Base-by-base conservation (phyloP, 2,888 invertebrate species). In the Macrosiphum euphorbiae region DNA sequence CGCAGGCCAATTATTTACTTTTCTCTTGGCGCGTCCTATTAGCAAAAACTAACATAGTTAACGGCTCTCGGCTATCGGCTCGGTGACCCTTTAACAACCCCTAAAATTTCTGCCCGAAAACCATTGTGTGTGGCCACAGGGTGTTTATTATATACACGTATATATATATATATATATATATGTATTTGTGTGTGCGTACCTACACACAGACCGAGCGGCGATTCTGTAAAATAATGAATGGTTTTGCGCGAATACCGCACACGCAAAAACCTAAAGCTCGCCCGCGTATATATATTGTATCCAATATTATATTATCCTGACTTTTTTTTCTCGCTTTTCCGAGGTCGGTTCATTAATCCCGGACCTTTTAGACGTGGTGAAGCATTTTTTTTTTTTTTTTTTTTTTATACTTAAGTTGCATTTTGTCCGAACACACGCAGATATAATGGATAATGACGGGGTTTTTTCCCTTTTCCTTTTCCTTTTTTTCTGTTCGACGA, bases 1-100 rank as follows among this genome's bases (percentile, higher is more conserved):
- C 67, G 26, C 92, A 2, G 28, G 55, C 92, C 92, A 92, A 92
- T 92, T 92, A 92, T 92, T 92, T 88, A 92, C 88, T 88, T 88
- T 61, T 88, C 92, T 58, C 35, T 13, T 20, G 87, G 35, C 20
- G n/a, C n/a, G 85, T 91, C 88, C 92, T 92, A 92, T 92, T 92
- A 92, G 92, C 92, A 88, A 92, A 92, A 92, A 88, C 92, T 78
- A 78, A 88, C 92, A 88, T 78, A 41, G 92, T 92, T 88, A 92
- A 88, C 88, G 88, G 87, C 87, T 90, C 84, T 90, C 90, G 90
- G 90, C 52, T 67, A 35, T 67, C 50, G 10, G 35, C 35, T 47
- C 55, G 88, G 55, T 47, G 47, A 87, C 91, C 91, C 91, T 86
- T 47, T 78, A 87, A 50, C 58, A 47, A 58, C 91, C 67, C 91